Evolutionary conservation across 2,888 invertebrate species (phyloP), one percentile per base, ranked within the genome.

Genomic region (Myopa testacea): DNA sequence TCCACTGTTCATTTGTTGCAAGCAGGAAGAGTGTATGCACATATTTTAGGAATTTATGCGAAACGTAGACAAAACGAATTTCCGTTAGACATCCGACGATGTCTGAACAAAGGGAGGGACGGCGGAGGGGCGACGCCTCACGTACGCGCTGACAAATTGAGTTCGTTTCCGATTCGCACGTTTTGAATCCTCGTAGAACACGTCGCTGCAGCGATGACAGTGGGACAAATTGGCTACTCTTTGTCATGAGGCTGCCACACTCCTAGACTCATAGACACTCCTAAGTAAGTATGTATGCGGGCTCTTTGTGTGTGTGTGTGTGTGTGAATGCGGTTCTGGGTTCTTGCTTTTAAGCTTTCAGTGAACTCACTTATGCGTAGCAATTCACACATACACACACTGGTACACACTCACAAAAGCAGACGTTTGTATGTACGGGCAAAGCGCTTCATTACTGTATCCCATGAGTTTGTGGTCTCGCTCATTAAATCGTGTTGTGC

Each of bases 141-240:
- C 79, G 83, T 83, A 82, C 82, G 82, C 81, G 83, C 83, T 82
- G 82, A 83, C 86, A 86, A 86, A 86, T 86, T 86, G 86, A 86
- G 84, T 85, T 86, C 85, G 84, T 86, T 86, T 86, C 81, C 84
- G 83, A 85, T 85, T 85, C 84, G 83, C 86, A 86, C 86, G 85
- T 86, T 84, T 83, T 83, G 82, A 83, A 82, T 82, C 83, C 83
- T 84, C 82, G 81, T 65, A 55, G n/a, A 62, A 19, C 73, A 60
- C 26, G 26, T n/a, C 58, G 34, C 45, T 38, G 58, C 45, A 63
- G 38, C n/a, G 60, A 60, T 58, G 60, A 75, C 26, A 58, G 45
- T 62, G 68, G 52, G 58, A 45, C 68, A 34, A 38, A 65, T 38
- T 2, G 34, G 26, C 26, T 26, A 26, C 26, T 26, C 26, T 26